These are phyloP conservation scores for Ganaspis sp. DNA, from an alignment of 1,140 invertebrate genomes.

Conservation along the genomic window DNA sequence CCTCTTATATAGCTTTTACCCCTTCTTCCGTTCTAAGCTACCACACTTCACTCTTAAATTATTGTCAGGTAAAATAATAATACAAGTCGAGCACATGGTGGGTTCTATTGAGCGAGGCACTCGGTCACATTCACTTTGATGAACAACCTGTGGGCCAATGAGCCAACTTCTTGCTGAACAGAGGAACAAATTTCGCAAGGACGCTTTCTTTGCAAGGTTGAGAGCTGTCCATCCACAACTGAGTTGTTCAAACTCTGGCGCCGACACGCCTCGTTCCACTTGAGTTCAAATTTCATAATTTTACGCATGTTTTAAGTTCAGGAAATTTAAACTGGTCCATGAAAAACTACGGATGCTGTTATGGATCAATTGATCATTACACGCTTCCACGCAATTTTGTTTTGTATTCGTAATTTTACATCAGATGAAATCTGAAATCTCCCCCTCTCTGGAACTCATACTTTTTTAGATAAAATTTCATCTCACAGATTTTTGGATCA, in stretches of 20 bases:
- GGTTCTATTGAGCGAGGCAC: slow-evolving; percentile 19
- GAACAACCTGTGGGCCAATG: slow-evolving; percentile 51
- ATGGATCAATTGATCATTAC: too few species aligned
- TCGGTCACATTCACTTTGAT: slow-evolving; percentile 55
- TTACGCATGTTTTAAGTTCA: background rate
- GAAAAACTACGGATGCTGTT: too few species aligned
- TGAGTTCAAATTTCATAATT: slow-evolving; percentile 50
- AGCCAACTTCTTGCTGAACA: slow-evolving; percentile 49
- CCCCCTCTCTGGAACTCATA: too few species aligned
- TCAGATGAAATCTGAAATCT: too few species aligned
- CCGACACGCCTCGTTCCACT: slow-evolving; percentile 46
- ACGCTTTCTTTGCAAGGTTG: slow-evolving; percentile 57
- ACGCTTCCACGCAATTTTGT: too few species aligned
- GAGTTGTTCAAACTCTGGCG: slow-evolving; percentile 46
- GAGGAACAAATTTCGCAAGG: slow-evolving; percentile 54
- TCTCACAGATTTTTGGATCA: too few species aligned
- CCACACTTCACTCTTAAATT: slow-evolving; percentile 58
- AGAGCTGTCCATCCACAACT: background rate
- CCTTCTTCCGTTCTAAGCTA: slow-evolving; percentile 59
- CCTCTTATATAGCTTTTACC: slow-evolving; percentile 73
- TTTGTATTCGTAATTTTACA: too few species aligned
- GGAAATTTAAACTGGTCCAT: too few species aligned
- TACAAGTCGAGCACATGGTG: slow-evolving; percentile 43
- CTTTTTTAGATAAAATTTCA: too few species aligned
- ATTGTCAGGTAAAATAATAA: slow-evolving; percentile 55